These are phyloP conservation scores for Gobio occitaniae DNA, from an alignment of 2,797 vertebrate genomes.

Conservation along the genomic window DNA sequence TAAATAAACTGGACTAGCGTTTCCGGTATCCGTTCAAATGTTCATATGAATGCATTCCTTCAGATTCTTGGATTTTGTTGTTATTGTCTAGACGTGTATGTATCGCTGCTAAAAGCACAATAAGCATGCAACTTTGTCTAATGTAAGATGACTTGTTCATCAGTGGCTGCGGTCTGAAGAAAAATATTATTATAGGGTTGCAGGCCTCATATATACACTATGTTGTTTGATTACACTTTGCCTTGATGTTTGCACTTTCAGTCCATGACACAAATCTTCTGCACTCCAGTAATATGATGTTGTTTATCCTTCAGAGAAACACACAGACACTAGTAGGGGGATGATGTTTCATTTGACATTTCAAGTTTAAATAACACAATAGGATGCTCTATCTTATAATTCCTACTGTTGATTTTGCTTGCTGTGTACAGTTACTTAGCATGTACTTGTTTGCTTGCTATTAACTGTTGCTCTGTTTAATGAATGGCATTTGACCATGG, in stretches of 20 bases:
- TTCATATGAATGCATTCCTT: slow-evolving; percentile 42
- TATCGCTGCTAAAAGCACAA: slow-evolving; percentile 58
- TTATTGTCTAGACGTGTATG: slow-evolving; percentile 51
- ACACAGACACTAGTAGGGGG: slow-evolving; percentile 33
- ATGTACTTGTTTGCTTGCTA: slow-evolving; percentile 70
- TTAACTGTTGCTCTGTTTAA: slow-evolving; percentile 67
- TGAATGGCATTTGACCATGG: slow-evolving; percentile 43
- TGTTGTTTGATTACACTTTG: slow-evolving; percentile 37
- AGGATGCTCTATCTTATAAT: slow-evolving; percentile 15
- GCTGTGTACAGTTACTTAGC: slow-evolving; percentile 64
- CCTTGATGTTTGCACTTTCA: slow-evolving; percentile 54
- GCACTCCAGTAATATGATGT: slow-evolving; percentile 24
- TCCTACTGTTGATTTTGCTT: slow-evolving; percentile 61
- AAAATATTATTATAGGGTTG: slow-evolving; percentile 63
- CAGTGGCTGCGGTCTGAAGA: slow-evolving; percentile 62
- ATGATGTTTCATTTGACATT: slow-evolving; percentile 38
- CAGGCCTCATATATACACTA: slow-evolving; percentile 63
- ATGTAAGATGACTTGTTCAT: slow-evolving; percentile 25
- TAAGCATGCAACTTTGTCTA: slow-evolving; percentile 74
- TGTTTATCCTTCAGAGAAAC: slow-evolving; percentile 26
- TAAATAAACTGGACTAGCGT: background rate
- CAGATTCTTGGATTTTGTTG: slow-evolving; percentile 54
- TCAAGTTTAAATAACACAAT: slow-evolving; percentile 8
- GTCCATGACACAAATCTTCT: slow-evolving; percentile 15
- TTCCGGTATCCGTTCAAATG: background rate